A percentile compares a stretch with the other conserved stretches of the same genome.
These are phyloP conservation scores for Myotis findleyi DNA, from an alignment of 2,797 vertebrate genomes.

Conservation along the genomic window DNA sequence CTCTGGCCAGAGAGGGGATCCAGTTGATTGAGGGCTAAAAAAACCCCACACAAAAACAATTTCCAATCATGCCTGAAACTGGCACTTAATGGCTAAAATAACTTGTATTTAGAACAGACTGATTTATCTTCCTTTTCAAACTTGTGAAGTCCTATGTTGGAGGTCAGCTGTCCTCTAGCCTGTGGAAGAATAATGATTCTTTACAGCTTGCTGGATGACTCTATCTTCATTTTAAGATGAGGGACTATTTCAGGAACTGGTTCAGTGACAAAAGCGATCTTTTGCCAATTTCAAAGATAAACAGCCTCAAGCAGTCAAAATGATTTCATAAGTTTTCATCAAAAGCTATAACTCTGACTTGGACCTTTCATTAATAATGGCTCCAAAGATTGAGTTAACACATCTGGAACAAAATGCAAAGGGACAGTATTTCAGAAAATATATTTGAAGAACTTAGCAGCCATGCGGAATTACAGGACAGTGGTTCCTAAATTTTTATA, in stretches of 20 bases:
- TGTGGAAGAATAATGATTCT: constrained; percentile 29
- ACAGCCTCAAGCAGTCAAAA: constrained; percentile 42
- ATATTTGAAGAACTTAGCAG: constrained; percentile 43
- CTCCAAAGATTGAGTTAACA: constrained; percentile 32
- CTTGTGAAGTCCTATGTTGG: neutral
- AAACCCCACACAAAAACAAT: neutral
- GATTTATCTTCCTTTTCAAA: constrained; percentile 36
- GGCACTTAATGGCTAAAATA: constrained; percentile 15
- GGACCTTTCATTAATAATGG: neutral
- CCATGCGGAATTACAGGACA: neutral
- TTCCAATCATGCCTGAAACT: neutral
- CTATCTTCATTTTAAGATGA: constrained; percentile 57
- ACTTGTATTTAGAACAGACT: neutral
- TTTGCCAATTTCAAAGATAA: constrained; percentile 63
- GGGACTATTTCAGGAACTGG: constrained; percentile 40
- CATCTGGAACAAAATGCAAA: constrained; percentile 51
- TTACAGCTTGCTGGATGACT: neutral
- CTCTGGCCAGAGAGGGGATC: neutral
- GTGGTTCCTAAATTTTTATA: neutral
- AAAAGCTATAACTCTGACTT: constrained; percentile 27
- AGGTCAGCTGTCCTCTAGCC: constrained; percentile 3
- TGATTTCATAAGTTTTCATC: constrained; percentile 52
- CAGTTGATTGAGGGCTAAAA: neutral
- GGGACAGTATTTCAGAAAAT: neutral
- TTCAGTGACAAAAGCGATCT: constrained; percentile 55